Conservation (phyloP, 2,888 invertebrate species). For the Ligdia adustata region DNA sequence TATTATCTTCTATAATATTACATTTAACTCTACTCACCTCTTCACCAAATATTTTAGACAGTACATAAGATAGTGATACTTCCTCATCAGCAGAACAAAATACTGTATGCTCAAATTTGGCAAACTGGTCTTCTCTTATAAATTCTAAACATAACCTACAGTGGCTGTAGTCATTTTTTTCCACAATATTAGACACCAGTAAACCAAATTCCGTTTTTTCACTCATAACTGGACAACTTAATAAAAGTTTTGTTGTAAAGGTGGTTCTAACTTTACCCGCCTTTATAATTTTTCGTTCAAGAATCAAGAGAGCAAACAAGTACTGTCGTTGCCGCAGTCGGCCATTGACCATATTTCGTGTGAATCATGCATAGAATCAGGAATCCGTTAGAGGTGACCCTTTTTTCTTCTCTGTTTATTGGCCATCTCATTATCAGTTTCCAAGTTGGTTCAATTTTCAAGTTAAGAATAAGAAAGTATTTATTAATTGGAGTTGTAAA, state of each 20-base stretch:
- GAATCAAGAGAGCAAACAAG: no score
- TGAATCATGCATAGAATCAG: no score
- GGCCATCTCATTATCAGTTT: no score
- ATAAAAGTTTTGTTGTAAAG: conserved; percentile 3
- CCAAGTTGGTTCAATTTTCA: no score
- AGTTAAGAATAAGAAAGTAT: no score
- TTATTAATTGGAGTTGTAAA: no score
- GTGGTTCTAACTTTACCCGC: conserved; percentile 11
- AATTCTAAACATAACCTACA: conserved; percentile 72
- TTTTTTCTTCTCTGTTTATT: no score
- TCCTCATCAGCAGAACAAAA: conserved; percentile 40
- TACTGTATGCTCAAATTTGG: conserved; percentile 61
- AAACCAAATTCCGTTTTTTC: conserved; percentile 5
- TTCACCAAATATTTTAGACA: conserved; percentile 51
- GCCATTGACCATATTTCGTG: no score
- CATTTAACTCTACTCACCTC: conserved; percentile 52
- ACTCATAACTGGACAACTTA: background rate
- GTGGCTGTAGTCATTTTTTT: conserved; percentile 60
- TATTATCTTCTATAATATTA: no score
- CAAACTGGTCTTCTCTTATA: conserved; percentile 53
- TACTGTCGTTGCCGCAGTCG: no score
- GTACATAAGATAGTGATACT: conserved; percentile 40
- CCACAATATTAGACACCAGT: conserved; percentile 63
- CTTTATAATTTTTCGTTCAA: conserved; percentile 19
- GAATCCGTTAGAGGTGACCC: no score